Evolutionary conservation across 2,113 vertebrate genomes (phyloP).

Genomic region (Rhombomys opimus): DNA sequence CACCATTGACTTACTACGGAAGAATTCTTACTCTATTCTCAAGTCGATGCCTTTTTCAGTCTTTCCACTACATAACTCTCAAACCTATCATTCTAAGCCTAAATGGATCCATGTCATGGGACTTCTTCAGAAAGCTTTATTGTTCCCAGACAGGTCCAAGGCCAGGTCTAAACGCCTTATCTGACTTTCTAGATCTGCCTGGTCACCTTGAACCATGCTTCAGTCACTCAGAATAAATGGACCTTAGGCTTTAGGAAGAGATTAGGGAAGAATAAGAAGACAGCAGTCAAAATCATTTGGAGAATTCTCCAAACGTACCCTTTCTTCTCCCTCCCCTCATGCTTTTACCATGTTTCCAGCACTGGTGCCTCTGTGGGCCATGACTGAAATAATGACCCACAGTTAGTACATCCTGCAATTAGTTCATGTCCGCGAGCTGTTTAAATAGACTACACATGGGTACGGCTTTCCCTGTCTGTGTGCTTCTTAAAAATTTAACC

Average conservation of each 20-base stretch:
- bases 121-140: background rate
- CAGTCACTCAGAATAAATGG: background rate
- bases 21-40: background rate
- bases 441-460: background rate
- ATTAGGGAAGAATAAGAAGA: background rate
- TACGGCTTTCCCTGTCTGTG: background rate
- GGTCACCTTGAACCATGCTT: background rate
- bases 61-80: background rate
- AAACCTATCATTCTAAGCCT: background rate
- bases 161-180: background rate
- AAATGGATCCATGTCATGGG: background rate
- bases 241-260: background rate
- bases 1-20: background rate
- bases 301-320: background rate
- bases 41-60: background rate
- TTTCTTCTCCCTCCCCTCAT: background rate
- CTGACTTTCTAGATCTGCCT: background rate
- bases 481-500: background rate
- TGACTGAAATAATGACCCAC: background rate
- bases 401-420: background rate
- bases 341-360: background rate
- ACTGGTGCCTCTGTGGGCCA: rapidly evolving
- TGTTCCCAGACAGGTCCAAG: background rate
- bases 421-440: background rate
- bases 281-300: background rate